Evolutionary conservation across 2,113 vertebrate species (phyloP).

Genomic region (Ranitomeya imitator): DNA sequence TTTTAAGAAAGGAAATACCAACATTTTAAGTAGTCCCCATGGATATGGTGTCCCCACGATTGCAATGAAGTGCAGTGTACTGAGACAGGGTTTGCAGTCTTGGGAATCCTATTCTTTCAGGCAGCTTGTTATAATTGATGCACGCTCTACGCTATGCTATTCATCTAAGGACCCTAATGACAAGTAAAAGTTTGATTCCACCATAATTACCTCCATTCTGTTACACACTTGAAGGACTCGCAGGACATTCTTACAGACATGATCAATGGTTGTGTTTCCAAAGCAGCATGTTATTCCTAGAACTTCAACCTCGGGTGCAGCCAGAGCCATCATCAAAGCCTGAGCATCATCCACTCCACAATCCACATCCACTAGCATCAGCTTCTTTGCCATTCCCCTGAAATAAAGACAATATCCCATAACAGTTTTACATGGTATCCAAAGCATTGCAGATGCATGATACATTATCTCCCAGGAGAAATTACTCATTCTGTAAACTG

Average conservation of each 20-base stretch:
- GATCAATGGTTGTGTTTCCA: conserved; percentile 57
- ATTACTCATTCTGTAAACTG: background rate
- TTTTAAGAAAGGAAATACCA: background rate
- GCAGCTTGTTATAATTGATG: too few species aligned
- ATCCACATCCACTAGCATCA: conserved; percentile 47
- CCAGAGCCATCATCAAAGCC: conserved; percentile 63
- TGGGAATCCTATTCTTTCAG: too few species aligned
- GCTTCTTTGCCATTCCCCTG: conserved; percentile 53
- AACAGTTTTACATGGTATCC: background rate
- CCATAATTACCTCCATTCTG: conserved; percentile 41
- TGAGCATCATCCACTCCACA: conserved; percentile 60
- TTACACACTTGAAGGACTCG: conserved; percentile 57
- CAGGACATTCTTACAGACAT: conserved; percentile 59
- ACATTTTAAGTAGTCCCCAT: background rate
- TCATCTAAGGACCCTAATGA: background rate
- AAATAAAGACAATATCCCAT: background rate
- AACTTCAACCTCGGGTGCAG: conserved; percentile 51
- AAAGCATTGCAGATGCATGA: background rate
- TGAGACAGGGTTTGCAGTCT: too few species aligned
- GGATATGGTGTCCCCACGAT: background rate
- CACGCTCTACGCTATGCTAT: background rate
- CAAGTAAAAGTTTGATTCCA: background rate
- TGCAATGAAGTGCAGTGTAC: too few species aligned
- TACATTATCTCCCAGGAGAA: background rate
- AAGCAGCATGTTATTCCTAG: conserved; percentile 47